A percentile compares a stretch with the other conserved stretches of the same genome.
Evolutionary conservation across 1,140 invertebrate species (phyloP).

Genomic region (Choristoneura fumiferana): DNA sequence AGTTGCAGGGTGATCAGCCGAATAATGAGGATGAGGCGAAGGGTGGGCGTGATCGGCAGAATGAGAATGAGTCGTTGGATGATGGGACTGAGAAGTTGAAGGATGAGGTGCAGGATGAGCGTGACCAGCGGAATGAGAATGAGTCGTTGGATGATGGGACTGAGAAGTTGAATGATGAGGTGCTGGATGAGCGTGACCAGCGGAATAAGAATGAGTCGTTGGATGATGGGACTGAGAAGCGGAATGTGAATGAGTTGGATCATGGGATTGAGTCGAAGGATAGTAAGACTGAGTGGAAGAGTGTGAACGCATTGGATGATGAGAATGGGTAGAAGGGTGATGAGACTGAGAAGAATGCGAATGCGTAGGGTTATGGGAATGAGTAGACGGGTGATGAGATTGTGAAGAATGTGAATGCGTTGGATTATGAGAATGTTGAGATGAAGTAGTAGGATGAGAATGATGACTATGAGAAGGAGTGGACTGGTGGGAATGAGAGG

Average conservation of each 20-base stretch:
- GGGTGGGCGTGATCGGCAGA: not conserved
- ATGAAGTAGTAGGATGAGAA: slow-evolving; percentile 11
- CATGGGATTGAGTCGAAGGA: not conserved
- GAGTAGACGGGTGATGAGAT: not conserved
- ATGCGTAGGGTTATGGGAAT: too few relatives aligned
- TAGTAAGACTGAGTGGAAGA: too few relatives aligned
- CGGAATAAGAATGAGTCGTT: not conserved
- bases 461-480: slow-evolving; percentile 19
- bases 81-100: not conserved
- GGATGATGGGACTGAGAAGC: not conserved
- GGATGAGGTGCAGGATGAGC: not conserved
- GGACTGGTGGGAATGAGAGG: slow-evolving; percentile 19
- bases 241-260: not conserved
- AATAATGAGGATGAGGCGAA: not conserved
- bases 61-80: not conserved
- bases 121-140: not conserved
- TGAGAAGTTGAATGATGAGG: not conserved
- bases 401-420: not conserved
- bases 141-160: not conserved
- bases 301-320: too few relatives aligned
- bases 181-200: not conserved
- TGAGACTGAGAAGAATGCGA: not conserved
- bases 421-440: not conserved
- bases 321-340: too few relatives aligned
- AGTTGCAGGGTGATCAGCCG: not conserved